Percentiles rank a stretch among this genome's conserved stretches.
These are phyloP conservation scores for Pecten maximus DNA, from an alignment of 2,888 invertebrate genomes.

Conservation along the genomic window DNA sequence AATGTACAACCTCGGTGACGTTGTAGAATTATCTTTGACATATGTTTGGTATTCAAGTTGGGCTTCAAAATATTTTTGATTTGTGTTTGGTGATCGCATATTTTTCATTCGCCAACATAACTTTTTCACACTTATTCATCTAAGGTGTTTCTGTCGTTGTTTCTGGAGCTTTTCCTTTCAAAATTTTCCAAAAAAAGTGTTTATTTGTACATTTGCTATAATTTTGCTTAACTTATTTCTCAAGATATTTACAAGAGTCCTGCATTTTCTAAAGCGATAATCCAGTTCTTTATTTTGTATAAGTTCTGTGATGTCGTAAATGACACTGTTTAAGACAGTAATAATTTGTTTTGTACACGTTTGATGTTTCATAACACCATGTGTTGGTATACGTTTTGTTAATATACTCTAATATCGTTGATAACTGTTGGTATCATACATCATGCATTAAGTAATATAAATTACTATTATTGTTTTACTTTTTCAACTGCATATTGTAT, in stretches of 20 bases:
- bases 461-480: too few species aligned
- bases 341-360: neutral
- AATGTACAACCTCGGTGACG: neutral
- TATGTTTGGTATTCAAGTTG: neutral
- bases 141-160: neutral
- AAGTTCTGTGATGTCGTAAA: neutral
- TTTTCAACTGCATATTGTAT: too few species aligned
- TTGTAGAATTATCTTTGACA: neutral
- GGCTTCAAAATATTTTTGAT: neutral
- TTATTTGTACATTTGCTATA: neutral
- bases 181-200: neutral
- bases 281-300: neutral
- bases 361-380: too few species aligned
- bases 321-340: neutral
- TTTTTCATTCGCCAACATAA: neutral
- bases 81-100: neutral
- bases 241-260: neutral
- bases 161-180: neutral
- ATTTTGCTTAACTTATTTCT: neutral
- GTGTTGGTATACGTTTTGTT: too few species aligned
- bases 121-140: neutral
- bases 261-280: neutral
- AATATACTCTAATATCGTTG: too few species aligned
- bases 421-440: too few species aligned
- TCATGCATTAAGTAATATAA: too few species aligned